phyloP scores from a whole-genome alignment of 2,888 invertebrate genomes.

The Ormyrus pomaceus region DNA sequence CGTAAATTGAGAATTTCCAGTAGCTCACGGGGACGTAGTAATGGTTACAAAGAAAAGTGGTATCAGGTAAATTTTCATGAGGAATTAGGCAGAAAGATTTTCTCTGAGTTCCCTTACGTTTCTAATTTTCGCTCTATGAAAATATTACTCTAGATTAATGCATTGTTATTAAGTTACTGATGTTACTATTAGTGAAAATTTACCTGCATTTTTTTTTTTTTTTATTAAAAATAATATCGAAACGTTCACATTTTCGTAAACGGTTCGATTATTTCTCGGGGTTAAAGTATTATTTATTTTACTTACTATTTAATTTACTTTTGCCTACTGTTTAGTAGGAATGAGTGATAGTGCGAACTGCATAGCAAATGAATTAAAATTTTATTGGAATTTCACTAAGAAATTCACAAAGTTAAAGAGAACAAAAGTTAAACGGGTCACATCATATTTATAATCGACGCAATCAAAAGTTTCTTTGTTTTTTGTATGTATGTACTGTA shows the following conservation, averaged over 20 bases:
- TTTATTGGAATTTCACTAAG: neutral
- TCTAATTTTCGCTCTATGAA: neutral
- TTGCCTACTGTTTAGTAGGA: slow-evolving; percentile 16
- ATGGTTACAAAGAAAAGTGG: slow-evolving; percentile 2
- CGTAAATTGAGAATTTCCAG: slow-evolving; percentile 9
- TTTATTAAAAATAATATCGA: neutral
- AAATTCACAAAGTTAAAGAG: neutral
- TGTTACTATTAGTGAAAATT: slow-evolving; percentile 9
- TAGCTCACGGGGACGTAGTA: slow-evolving; percentile 22
- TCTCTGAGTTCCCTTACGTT: neutral
- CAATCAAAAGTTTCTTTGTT: slow-evolving; percentile 39
- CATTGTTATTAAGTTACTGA: neutral
- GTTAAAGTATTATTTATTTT: slow-evolving; percentile 52
- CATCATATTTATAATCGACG: slow-evolving; percentile 24
- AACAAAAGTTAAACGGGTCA: slow-evolving; percentile 8
- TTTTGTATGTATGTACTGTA: slow-evolving; percentile 32
- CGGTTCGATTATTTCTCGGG: slow-evolving; percentile 19
- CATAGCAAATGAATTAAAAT: slow-evolving; percentile 1
- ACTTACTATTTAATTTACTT: slow-evolving; percentile 26
- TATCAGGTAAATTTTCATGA: slow-evolving; percentile 27
- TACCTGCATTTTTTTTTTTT: slow-evolving; percentile 8
- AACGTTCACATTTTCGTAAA: slow-evolving; percentile 27
- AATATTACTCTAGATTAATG: neutral
- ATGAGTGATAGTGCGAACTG: slow-evolving; percentile 23
- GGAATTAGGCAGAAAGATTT: neutral